These are phyloP conservation scores for Notothenia rossii DNA, from an alignment of 2,113 vertebrate species.

Conservation along the genomic window DNA sequence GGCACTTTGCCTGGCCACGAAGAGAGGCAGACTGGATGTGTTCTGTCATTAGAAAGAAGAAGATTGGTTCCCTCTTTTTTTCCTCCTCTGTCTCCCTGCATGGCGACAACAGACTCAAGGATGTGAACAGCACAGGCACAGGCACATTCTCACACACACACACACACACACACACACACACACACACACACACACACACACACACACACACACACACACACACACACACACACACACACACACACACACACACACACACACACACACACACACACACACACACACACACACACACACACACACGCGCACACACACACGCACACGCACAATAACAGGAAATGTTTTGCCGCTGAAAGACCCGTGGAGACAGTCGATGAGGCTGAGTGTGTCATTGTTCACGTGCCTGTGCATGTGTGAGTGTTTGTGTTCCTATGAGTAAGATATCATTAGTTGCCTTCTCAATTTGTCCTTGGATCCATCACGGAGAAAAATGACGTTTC, in stretches of 20 bases:
- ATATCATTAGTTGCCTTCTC: conserved; percentile 41
- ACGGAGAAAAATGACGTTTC: conserved; percentile 45
- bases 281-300: no score
- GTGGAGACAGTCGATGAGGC: conserved; percentile 17
- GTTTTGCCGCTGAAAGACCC: conserved; percentile 12
- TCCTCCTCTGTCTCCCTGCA: conserved; percentile 34
- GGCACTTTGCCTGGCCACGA: conserved; percentile 58
- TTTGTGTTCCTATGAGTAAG: conserved; percentile 1
- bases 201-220: background rate
- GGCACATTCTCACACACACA: background rate
- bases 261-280: background rate
- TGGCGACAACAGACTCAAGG: conserved; percentile 49
- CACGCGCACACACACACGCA: no score
- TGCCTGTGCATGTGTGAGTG: conserved; percentile 12
- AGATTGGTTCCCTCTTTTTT: conserved; percentile 15
- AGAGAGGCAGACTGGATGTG: conserved; percentile 61
- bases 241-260: conserved; percentile 8
- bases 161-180: background rate
- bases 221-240: background rate
- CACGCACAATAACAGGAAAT: conserved; percentile 30
- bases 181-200: no score
- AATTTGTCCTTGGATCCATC: conserved; percentile 56
- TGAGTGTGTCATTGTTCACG: conserved; percentile 30
- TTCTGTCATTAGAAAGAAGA: conserved; percentile 60
- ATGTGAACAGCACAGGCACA: conserved; percentile 13